phyloP scores from a whole-genome alignment of 2,797 vertebrate genomes.

The Tapera naevia region DNA sequence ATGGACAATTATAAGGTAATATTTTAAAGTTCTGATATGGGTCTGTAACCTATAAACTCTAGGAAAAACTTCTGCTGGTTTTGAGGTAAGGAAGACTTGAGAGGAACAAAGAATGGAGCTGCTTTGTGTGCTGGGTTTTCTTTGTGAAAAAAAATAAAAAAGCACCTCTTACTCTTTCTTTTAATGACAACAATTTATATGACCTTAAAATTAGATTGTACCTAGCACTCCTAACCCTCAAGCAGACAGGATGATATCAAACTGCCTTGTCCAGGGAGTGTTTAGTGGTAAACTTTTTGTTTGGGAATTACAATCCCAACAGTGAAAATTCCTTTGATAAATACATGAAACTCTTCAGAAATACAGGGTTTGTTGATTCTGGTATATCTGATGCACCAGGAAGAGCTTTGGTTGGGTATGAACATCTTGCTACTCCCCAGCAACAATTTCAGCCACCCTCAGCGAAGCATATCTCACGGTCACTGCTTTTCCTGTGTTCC shows the following conservation, averaged over 20 bases:
- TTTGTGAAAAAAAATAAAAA: not conserved
- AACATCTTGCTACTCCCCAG: not conserved
- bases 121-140: not conserved
- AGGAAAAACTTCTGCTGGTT: not conserved
- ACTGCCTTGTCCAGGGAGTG: not conserved
- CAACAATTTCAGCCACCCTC: fast-evolving
- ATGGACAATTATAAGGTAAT: not conserved
- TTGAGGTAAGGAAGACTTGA: not conserved
- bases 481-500: fast-evolving
- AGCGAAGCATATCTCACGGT: not conserved
- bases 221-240: not conserved
- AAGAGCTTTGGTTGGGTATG: not conserved
- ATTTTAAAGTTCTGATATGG: not conserved
- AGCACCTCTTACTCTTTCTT: not conserved
- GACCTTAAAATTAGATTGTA: not conserved
- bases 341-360: not conserved
- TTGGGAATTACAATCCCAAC: not conserved
- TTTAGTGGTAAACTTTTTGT: not conserved
- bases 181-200: not conserved
- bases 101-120: not conserved
- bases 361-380: not conserved
- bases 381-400: not conserved
- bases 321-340: not conserved
- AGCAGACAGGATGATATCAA: not conserved
- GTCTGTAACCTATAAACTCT: not conserved